phyloP scores from a whole-genome alignment of 2,797 vertebrate genomes.

The Sorex maritimensis region DNA sequence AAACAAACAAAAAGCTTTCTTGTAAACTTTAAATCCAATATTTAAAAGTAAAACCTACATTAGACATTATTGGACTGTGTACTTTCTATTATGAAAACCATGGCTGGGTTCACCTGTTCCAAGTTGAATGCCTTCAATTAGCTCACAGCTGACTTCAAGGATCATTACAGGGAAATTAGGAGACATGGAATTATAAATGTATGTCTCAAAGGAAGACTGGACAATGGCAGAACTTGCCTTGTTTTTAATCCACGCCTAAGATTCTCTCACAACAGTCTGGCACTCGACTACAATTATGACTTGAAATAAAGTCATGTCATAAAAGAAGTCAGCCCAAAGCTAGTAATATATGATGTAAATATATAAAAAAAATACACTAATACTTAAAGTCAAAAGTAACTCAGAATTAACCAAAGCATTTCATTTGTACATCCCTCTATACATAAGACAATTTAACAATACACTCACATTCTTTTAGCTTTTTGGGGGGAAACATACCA shows the following conservation, averaged over 20 bases:
- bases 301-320: slow-evolving; percentile 15
- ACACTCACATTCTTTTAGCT: background rate
- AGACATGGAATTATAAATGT: slow-evolving; percentile 6
- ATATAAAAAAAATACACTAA: slow-evolving; percentile 45
- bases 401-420: slow-evolving; percentile 57
- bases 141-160: slow-evolving; percentile 7
- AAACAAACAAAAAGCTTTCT: background rate
- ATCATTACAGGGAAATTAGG: slow-evolving; percentile 46
- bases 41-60: slow-evolving; percentile 59
- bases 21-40: slow-evolving; percentile 3
- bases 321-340: slow-evolving; percentile 31
- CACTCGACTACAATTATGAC: background rate
- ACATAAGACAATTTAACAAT: slow-evolving; percentile 31
- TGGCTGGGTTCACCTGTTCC: background rate
- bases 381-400: background rate
- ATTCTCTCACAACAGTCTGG: slow-evolving; percentile 21
- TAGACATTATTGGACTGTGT: background rate
- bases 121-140: slow-evolving; percentile 29
- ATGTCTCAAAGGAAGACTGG: background rate
- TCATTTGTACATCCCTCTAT: slow-evolving; percentile 2
- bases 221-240: background rate
- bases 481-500: background rate
- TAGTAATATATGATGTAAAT: background rate
- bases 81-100: slow-evolving; percentile 41
- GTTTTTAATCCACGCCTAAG: slow-evolving; percentile 33